Evolutionary conservation across 2,888 invertebrate species (phyloP), one percentile per base, ranked within the genome.

Genomic region (Tanytarsus gracilentus): DNA sequence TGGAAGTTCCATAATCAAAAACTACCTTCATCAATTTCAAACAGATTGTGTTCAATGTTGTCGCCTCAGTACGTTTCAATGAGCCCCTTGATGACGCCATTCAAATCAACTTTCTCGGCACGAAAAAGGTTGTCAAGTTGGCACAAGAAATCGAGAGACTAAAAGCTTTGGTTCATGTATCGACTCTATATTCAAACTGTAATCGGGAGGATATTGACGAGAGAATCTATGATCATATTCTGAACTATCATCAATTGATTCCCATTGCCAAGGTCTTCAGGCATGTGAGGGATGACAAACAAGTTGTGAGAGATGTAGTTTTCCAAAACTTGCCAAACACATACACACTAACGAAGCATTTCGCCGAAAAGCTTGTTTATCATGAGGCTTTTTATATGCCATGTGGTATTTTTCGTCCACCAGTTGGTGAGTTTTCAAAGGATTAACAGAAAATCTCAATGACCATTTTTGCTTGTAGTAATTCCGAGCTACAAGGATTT

Each of bases 401-500:
- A 23, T 74, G 73, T 9, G 74, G 75, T 25, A 74, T 74, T 36
- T 74, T 74, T 65, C 67, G 74, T 8, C 72, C 74, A 40, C 74
- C 74, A 49, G 73, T 74, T 62, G 73, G 74, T 74, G 65, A 68
- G 68, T 55, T 25, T 11, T 3, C n/a, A 50, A 14, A 18, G 9
- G 4, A 26, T 29, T n/a, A 50, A 14, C 9, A 26, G 7, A 6
- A 50, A 18, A 18, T 48, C n/a, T 48, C 61, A 62, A 62, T 62
- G 55, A 61, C 61, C 62, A 39, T 39, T 2, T n/a, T n/a, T n/a
- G n/a, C n/a, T n/a, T 6, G 23, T 66, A 74, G 75, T 74, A 63
- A 69, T 74, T 67, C 74, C 74, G 66, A 74, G 72, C 63, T 74
- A 75, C 67, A 73, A 73, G 67, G 74, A 74, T 65, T 74, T 74